phyloP scores from a whole-genome alignment of 2,113 vertebrate species.

The Piprites chloris region DNA sequence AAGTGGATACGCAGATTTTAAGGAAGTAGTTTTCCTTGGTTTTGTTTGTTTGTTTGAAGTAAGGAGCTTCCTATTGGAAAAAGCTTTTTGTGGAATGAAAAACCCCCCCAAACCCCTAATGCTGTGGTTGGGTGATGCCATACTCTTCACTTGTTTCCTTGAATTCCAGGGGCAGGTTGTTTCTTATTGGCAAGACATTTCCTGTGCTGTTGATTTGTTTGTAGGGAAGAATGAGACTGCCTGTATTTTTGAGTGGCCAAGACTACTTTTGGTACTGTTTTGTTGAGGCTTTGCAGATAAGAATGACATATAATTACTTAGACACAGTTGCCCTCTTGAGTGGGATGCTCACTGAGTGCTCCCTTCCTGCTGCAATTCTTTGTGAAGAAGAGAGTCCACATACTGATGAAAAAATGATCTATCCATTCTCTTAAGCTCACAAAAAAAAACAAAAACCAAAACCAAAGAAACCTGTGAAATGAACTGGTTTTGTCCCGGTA shows the following conservation, averaged over 20 bases:
- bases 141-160: not conserved
- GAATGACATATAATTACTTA: not conserved
- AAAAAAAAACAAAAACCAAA: too few relatives aligned
- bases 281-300: not conserved
- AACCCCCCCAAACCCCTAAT: fast-evolving
- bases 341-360: not conserved
- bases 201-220: not conserved
- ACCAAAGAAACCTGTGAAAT: not conserved
- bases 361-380: not conserved
- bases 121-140: not conserved
- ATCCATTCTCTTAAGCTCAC: not conserved
- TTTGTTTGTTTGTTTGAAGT: not conserved
- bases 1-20: not conserved
- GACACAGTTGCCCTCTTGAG: not conserved
- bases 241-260: not conserved
- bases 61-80: not conserved
- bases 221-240: not conserved
- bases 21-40: not conserved
- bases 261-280: not conserved
- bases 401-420: not conserved
- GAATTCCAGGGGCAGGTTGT: not conserved
- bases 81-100: not conserved
- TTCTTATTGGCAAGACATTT: not conserved
- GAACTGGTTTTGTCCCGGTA: not conserved
- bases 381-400: not conserved